Conservation (phyloP, 1,140 invertebrate species). For the Drosophila pseudoobscura region DNA sequence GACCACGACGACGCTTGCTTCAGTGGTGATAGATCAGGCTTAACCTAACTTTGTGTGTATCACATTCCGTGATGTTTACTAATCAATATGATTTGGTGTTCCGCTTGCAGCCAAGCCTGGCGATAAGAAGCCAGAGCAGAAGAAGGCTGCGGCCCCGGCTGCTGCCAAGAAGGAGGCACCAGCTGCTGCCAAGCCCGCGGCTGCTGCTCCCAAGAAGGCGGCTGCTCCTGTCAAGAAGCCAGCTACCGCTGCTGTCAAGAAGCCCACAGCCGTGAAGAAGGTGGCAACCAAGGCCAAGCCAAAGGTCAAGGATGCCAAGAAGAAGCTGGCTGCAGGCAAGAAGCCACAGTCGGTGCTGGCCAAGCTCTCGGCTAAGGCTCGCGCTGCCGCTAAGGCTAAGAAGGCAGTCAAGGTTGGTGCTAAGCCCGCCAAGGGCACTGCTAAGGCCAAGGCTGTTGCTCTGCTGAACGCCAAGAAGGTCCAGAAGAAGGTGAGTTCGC, state of each 20-base stretch:
- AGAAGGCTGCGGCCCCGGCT: conserved; percentile 79
- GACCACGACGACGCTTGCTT: conserved; percentile 12
- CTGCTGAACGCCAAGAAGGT: conserved; percentile 86
- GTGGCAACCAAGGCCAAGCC: conserved; percentile 83
- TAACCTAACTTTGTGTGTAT: conserved; percentile 8
- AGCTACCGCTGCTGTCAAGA: conserved; percentile 79
- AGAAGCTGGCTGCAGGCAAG: conserved; percentile 84
- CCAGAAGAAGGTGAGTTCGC: conserved; percentile 90
- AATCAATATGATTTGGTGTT: conserved; percentile 19
- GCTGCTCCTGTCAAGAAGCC: conserved; percentile 83
- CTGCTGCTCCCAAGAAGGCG: conserved; percentile 84
- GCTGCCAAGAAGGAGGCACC: conserved; percentile 83
- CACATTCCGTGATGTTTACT: conserved; percentile 53
- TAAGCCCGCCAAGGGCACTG: conserved; percentile 83
- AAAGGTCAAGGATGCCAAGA: conserved; percentile 87
- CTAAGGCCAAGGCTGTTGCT: conserved; percentile 84
- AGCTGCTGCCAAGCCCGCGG: conserved; percentile 83
- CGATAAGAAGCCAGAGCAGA: conserved; percentile 82
- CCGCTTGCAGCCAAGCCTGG: conserved; percentile 75
- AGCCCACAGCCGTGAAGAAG: conserved; percentile 67
- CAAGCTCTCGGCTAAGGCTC: conserved; percentile 82
- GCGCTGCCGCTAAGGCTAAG: conserved; percentile 77
- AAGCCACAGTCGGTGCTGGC: conserved; percentile 80
- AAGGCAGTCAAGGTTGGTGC: conserved; percentile 68
- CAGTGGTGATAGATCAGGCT: conserved; percentile 43